phyloP scores from a whole-genome alignment of 2,888 invertebrate genomes.

The Caradrina kadenii region DNA sequence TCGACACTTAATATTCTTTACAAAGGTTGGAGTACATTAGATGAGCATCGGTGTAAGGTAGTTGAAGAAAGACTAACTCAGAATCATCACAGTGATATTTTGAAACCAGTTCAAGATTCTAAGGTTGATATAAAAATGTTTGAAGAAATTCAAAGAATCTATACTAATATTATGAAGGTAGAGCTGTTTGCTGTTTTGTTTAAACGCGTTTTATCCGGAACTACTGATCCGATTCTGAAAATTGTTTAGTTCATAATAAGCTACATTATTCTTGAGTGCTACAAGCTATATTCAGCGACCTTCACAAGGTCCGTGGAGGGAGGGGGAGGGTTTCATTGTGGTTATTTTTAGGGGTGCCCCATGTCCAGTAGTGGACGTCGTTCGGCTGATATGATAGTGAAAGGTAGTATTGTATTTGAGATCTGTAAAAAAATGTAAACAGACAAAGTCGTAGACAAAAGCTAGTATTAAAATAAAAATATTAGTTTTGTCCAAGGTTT shows the following conservation, averaged over 20 bases:
- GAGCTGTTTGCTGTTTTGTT: neutral
- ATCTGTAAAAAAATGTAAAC: neutral
- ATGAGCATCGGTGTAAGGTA: slow-evolving; percentile 15
- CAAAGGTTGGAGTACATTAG: slow-evolving; percentile 18
- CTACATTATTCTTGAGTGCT: too few relatives aligned
- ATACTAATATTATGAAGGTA: neutral
- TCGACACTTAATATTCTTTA: slow-evolving; percentile 36
- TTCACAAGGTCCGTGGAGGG: too few relatives aligned
- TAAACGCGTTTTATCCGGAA: too few relatives aligned
- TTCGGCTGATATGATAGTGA: too few relatives aligned
- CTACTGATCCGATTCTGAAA: too few relatives aligned
- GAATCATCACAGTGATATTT: slow-evolving; percentile 1
- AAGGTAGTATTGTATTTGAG: too few relatives aligned
- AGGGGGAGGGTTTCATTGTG: too few relatives aligned
- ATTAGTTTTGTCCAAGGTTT: slow-evolving; percentile 5
- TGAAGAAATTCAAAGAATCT: neutral
- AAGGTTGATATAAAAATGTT: slow-evolving; percentile 3
- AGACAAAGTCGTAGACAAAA: neutral
- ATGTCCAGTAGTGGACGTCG: too few relatives aligned
- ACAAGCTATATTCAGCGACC: too few relatives aligned
- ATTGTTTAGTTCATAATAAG: too few relatives aligned
- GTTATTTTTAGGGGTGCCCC: too few relatives aligned
- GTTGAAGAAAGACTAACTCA: neutral
- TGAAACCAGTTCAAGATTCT: neutral
- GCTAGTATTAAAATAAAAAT: neutral